Percentiles rank a stretch among this genome's conserved stretches.
Conservation (phyloP, 2,888 invertebrate species). For the Acrobasis consociella region DNA sequence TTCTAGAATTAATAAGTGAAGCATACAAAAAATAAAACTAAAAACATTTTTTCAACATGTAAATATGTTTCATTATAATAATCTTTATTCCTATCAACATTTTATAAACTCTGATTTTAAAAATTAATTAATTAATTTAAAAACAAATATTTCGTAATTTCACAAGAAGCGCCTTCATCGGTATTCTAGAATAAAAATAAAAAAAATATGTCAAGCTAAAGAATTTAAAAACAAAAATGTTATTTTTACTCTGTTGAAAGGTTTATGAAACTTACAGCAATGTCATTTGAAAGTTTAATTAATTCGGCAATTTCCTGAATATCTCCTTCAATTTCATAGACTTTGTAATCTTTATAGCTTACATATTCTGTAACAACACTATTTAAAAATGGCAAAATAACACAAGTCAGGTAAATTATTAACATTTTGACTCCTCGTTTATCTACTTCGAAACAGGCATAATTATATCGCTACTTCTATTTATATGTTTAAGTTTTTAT, state of each 20-base stretch:
- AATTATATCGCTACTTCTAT: not conserved
- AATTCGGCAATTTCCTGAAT: slow-evolving; percentile 30
- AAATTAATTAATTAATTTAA: too few relatives aligned
- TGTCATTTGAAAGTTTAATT: slow-evolving; percentile 30
- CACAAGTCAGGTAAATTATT: too few relatives aligned
- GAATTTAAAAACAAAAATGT: not conserved
- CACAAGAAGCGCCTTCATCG: too few relatives aligned
- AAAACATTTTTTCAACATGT: too few relatives aligned
- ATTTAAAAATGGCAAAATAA: not conserved
- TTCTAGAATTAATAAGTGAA: slow-evolving; percentile 40
- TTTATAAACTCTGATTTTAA: too few relatives aligned
- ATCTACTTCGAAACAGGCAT: not conserved
- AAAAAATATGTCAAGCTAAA: too few relatives aligned
- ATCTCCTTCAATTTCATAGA: slow-evolving; percentile 39
- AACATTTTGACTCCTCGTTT: not conserved
- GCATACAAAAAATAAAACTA: too few relatives aligned
- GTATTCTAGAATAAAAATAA: too few relatives aligned
- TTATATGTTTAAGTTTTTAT: slow-evolving; percentile 14
- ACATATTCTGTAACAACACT: slow-evolving; percentile 29
- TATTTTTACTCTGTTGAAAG: too few relatives aligned
- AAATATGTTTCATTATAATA: too few relatives aligned
- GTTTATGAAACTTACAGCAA: slow-evolving; percentile 45
- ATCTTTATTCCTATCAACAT: too few relatives aligned
- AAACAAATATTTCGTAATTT: too few relatives aligned
- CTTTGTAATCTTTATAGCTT: slow-evolving; percentile 39